phyloP scores from a whole-genome alignment of 1,140 invertebrate species.

The Lysiphlebus fabarum region DNA sequence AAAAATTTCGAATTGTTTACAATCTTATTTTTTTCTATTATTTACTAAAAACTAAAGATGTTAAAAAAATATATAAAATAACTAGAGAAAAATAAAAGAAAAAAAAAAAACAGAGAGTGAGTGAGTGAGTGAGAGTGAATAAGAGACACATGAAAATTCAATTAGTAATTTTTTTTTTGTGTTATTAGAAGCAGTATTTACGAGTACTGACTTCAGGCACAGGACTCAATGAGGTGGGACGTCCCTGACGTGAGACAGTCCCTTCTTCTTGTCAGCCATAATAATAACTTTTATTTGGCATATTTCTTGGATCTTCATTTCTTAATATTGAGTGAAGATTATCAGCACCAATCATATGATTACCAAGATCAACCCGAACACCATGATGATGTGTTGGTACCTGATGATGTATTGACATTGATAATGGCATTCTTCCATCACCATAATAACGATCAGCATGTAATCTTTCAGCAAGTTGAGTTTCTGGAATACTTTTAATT shows the following conservation, averaged over 20 bases:
- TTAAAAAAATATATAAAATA: too few species aligned
- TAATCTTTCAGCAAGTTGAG: conserved; percentile 46
- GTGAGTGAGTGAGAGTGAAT: too few species aligned
- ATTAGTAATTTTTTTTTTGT: too few species aligned
- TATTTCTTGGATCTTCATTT: conserved; percentile 52
- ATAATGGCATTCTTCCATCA: conserved; percentile 47
- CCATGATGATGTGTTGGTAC: conserved; percentile 20
- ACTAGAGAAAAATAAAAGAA: too few species aligned
- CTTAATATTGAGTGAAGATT: conserved; percentile 50
- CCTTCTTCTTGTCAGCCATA: conserved; percentile 60
- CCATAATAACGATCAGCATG: conserved; percentile 48
- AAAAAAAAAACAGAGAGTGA: too few species aligned
- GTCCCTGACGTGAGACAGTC: conserved; percentile 49
- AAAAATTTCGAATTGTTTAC: too few species aligned
- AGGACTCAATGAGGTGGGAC: conserved; percentile 49
- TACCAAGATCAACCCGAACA: conserved; percentile 47
- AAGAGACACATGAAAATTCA: too few species aligned
- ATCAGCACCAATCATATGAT: conserved; percentile 53
- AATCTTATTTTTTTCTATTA: too few species aligned
- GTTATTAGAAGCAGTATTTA: conserved; percentile 51
- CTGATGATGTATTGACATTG: conserved; percentile 28
- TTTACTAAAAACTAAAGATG: too few species aligned
- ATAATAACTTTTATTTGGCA: conserved; percentile 60
- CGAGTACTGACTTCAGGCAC: conserved; percentile 51
- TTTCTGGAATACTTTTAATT: conserved; percentile 44